Evolutionary conservation across 2,888 invertebrate species (phyloP), one percentile per base, ranked within the genome.

Genomic region (Mimumesa dahlbomi): DNA sequence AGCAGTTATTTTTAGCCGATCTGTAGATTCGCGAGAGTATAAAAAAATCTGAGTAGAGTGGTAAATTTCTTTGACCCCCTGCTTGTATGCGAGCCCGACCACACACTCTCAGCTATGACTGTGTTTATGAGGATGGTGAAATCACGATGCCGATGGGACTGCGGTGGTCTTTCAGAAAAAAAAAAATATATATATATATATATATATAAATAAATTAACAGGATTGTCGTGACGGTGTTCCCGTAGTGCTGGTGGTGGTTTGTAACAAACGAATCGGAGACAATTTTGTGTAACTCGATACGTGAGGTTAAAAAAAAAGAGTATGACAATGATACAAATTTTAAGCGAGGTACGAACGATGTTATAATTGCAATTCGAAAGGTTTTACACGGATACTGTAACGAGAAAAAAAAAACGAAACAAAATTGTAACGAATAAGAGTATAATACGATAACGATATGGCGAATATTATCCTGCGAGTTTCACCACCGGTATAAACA

Each of bases 111-210:
- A 11, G 53, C 46, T 56, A 75, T 75, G 73, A 70, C 73, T 77
- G 77, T 77, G 75, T 78, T 78, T 78, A 75, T 77, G 75, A 54
- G 59, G 65, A 75, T 77, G 78, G 77, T 77, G 73, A 78, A 78
- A 75, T 66, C 45, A 46, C 31, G 43, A 58, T 16, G 69, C 34
- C 40, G 46, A 38, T 34, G 49, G 50, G 45, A 34, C 25, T 50
- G 53, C 34, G 53, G 38, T 53, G 29, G 19, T 38, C 29, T 9
- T 14, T 3, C 36, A 14, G 34, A 13, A 7, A 11, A 40, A 40
- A 40, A 16, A 16, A 18, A 18, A 40, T n/a, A n/a, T n/a, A n/a
- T n/a, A n/a, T n/a, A n/a, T n/a, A n/a, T n/a, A n/a, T n/a, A n/a
- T n/a, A 25, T 36, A 36, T 29, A 29, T 9, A 29, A 2, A 29